These are phyloP conservation scores for Ericerus pela DNA, from an alignment of 1,140 invertebrate genomes.

Conservation along the genomic window DNA sequence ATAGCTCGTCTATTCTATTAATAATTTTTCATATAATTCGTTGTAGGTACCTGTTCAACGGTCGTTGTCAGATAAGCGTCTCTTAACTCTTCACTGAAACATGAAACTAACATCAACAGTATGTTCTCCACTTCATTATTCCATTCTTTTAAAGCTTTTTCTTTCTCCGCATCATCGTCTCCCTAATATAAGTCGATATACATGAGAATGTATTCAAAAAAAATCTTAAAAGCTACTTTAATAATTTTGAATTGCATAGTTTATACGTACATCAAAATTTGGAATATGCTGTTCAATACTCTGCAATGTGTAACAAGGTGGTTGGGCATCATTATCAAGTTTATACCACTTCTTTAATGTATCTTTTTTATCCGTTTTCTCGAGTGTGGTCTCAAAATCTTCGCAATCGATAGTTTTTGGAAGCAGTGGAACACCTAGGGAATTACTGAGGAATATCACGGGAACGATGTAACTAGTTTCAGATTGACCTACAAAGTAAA, in stretches of 20 bases:
- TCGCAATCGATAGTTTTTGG: conserved; percentile 58
- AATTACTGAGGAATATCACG: conserved; percentile 56
- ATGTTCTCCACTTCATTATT: conserved; percentile 44
- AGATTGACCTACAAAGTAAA: conserved; percentile 40
- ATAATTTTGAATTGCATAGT: too few species aligned
- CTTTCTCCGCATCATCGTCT: conserved; percentile 31
- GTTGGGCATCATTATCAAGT: conserved; percentile 45
- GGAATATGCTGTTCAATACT: conserved; percentile 40
- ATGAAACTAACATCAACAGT: conserved; percentile 45
- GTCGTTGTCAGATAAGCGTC: conserved; percentile 65
- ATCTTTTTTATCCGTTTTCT: conserved; percentile 41
- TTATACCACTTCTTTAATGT: conserved; percentile 52
- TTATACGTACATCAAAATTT: conserved; percentile 32
- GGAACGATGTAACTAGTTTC: conserved; percentile 55
- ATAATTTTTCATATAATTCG: too few species aligned
- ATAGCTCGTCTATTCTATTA: too few species aligned
- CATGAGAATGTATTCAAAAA: not conserved
- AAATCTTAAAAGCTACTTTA: not conserved
- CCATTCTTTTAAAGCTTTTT: conserved; percentile 39
- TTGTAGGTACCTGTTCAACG: conserved; percentile 62
- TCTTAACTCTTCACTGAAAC: conserved; percentile 52
- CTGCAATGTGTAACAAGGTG: conserved; percentile 58
- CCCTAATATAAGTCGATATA: conserved; percentile 21
- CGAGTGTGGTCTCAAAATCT: conserved; percentile 52
- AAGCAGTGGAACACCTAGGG: conserved; percentile 53